A percentile compares a stretch with the other conserved stretches of the same genome.
phyloP scores from a whole-genome alignment of 2,888 invertebrate species.

The Ischnura elegans region DNA sequence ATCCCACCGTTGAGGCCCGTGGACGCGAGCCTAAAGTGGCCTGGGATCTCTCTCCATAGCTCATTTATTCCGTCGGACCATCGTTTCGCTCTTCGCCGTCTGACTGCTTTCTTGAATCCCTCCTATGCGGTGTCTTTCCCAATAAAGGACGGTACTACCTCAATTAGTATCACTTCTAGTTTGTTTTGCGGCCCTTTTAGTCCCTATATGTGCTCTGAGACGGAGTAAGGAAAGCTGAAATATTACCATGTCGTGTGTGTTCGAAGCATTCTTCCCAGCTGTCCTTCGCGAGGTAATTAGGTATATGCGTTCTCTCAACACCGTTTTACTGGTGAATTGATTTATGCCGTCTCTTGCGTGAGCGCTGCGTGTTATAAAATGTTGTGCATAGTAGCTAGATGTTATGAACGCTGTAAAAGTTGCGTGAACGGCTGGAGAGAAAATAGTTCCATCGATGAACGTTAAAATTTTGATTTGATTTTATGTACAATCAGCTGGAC shows the following conservation, averaged over 20 bases:
- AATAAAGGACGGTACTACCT: constrained; percentile 52
- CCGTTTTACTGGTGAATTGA: no score
- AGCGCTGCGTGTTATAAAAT: no score
- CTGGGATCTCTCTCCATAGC: not conserved
- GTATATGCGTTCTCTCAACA: no score
- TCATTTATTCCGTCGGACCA: constrained; percentile 40
- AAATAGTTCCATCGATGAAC: no score
- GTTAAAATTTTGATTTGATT: no score
- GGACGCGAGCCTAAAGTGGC: constrained; percentile 24
- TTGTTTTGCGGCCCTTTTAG: constrained; percentile 4
- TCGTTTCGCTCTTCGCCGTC: constrained; percentile 59
- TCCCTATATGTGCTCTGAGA: not conserved
- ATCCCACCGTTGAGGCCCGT: not conserved
- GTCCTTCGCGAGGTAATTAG: not conserved
- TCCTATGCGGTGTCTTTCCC: constrained; percentile 41
- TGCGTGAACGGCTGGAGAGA: no score
- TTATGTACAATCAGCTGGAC: no score
- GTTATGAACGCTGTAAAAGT: no score
- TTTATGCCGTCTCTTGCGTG: no score
- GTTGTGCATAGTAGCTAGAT: no score
- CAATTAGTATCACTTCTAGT: constrained; percentile 58
- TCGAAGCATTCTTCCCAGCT: not conserved
- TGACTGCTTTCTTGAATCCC: constrained; percentile 48
- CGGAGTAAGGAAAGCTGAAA: not conserved
- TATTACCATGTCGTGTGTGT: not conserved